Percentiles rank a stretch among this genome's conserved stretches.
Evolutionary conservation across 2,888 invertebrate species (phyloP).

Genomic region (Rhingia campestris): DNA sequence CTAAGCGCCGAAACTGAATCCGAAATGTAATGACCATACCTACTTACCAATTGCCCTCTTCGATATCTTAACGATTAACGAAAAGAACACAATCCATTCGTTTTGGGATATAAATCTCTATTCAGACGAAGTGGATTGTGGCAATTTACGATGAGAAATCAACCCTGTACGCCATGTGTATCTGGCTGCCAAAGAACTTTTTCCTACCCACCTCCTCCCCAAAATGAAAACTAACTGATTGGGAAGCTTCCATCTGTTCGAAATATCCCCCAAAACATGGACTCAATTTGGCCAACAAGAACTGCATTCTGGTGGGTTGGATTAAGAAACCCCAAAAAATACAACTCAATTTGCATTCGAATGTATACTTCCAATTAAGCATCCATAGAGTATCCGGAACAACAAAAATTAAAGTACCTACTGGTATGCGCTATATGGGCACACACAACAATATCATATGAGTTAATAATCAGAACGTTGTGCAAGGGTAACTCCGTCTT

Average conservation of each 20-base stretch:
- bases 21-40: background rate
- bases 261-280: background rate
- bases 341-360: slow-evolving; percentile 57
- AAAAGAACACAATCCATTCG: slow-evolving; percentile 25
- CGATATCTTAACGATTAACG: slow-evolving; percentile 5
- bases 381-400: background rate
- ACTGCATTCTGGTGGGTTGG: slow-evolving; percentile 20
- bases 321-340: slow-evolving; percentile 44
- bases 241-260: background rate
- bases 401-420: no score
- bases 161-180: slow-evolving; percentile 43
- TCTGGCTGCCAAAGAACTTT: background rate
- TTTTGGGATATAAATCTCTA: slow-evolving; percentile 43
- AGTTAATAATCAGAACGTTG: slow-evolving; percentile 8
- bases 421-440: background rate
- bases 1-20: background rate
- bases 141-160: slow-evolving; percentile 54
- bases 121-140: slow-evolving; percentile 6
- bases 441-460: slow-evolving; percentile 11
- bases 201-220: background rate
- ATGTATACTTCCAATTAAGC: slow-evolving; percentile 51
- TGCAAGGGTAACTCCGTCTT: slow-evolving; percentile 2
- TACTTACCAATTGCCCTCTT: background rate
- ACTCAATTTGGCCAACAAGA: slow-evolving; percentile 7
- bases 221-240: background rate